Evolutionary conservation across 1,140 invertebrate species (phyloP), one percentile per base, ranked within the genome.

Genomic region (Scaptodrosophila lebanonensis): DNA sequence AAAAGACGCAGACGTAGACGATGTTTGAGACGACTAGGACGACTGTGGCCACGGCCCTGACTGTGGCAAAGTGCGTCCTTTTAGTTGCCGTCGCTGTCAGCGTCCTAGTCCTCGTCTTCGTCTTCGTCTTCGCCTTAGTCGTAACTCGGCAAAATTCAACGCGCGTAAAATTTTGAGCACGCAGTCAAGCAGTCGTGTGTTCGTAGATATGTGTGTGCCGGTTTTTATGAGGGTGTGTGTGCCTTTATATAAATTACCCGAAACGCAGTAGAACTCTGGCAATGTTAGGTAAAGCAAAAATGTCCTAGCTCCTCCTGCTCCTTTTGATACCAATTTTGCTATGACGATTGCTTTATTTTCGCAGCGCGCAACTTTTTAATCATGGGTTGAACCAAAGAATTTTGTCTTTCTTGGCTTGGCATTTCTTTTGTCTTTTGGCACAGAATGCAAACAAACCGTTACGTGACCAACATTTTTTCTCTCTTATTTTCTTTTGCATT

Each of bases 141-240:
- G n/a, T 60, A 75, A 69, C 75, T 75, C 57, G 65, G 68, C 56
- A 79, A 56, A n/a, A n/a, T n/a, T 73, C 75, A 79, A 79, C 54
- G 75, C 73, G 73, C 73, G 73, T 69, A 77, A 82, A 82, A 77
- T 77, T 77, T 73, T 79, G 56, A 77, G 72, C 48, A 77, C 58
- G 50, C 43, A 48, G 35, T 43, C 17, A 52, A 51, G n/a, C n/a
- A n/a, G n/a, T 54, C 43, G 20, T n/a, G 12, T 27, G 7, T 17
- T 15, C n/a, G 22, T 0, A 5, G n/a, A n/a, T 30, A 47, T 7
- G 27, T 16, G 35, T 43, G 38, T 30, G n/a, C 22, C 15, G 49
- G 17, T 52, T 17, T 35, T 42, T 17, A 52, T 66, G 62, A 66
- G 45, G 59, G 62, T 66, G 63, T 51, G 63, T 49, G 25, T 57